phyloP scores from a whole-genome alignment of 2,797 vertebrate species.

The Onychomys torridus region DNA sequence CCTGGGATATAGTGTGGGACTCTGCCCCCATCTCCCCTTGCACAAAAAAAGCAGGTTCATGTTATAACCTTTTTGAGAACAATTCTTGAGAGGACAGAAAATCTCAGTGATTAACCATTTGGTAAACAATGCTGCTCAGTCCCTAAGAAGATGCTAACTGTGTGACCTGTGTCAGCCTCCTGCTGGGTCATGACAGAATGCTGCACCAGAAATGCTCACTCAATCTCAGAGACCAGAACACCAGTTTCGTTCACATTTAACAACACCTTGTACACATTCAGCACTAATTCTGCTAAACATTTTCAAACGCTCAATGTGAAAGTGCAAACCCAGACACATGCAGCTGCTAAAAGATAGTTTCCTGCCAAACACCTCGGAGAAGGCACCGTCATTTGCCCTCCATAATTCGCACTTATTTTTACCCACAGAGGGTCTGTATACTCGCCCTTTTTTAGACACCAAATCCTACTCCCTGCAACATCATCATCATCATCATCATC shows the following conservation, averaged over 20 bases:
- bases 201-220: background rate
- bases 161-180: background rate
- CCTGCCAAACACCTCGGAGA: constrained; percentile 24
- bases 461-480: background rate
- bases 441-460: background rate
- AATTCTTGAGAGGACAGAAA: background rate
- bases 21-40: background rate
- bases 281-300: constrained; percentile 57
- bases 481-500: too few relatives aligned
- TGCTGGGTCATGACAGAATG: background rate
- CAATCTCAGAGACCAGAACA: background rate
- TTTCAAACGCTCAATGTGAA: constrained; percentile 53
- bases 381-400: background rate
- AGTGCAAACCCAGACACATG: constrained; percentile 13
- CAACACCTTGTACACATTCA: constrained; percentile 8
- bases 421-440: background rate
- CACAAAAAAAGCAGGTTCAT: background rate
- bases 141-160: background rate
- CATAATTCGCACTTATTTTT: background rate
- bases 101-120: background rate
- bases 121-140: background rate
- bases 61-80: background rate
- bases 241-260: background rate
- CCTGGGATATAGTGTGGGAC: background rate
- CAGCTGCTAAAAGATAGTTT: background rate